phyloP scores from a whole-genome alignment of 2,888 invertebrate species.

The Apeira syringaria region DNA sequence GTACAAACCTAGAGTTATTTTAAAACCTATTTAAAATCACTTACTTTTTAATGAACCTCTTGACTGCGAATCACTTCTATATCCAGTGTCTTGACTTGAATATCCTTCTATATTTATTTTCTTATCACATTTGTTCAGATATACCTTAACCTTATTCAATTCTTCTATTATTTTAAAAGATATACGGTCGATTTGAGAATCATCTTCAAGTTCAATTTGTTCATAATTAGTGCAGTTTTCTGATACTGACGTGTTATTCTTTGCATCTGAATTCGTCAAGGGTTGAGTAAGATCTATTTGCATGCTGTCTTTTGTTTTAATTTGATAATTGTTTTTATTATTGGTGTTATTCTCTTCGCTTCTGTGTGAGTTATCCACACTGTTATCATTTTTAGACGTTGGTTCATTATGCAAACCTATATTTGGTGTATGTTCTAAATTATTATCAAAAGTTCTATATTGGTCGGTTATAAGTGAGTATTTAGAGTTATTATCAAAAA shows the following conservation, averaged over 20 bases:
- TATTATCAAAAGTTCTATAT: neutral
- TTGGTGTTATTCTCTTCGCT: neutral
- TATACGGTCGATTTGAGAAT: constrained; percentile 42
- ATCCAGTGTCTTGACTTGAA: constrained; percentile 59
- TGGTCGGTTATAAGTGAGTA: neutral
- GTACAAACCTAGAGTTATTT: too few relatives aligned
- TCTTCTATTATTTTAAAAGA: constrained; percentile 69
- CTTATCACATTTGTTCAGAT: constrained; percentile 42
- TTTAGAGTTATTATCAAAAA: neutral
- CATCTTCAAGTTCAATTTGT: constrained; percentile 20
- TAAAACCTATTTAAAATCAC: neutral
- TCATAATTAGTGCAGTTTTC: constrained; percentile 4
- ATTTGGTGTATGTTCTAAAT: constrained; percentile 1
- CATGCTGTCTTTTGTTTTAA: neutral
- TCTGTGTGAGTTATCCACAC: too few relatives aligned
- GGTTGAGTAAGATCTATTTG: constrained; percentile 3
- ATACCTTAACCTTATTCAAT: constrained; percentile 55
- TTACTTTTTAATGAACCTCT: constrained; percentile 33
- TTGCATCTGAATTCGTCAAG: neutral
- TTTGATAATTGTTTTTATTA: neutral
- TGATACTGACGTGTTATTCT: neutral
- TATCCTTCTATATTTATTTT: constrained; percentile 31
- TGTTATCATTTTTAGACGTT: too few relatives aligned
- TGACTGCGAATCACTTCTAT: constrained; percentile 54
- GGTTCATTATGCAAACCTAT: neutral